A percentile compares a stretch with the other conserved stretches of the same genome.
Evolutionary conservation across 2,113 vertebrate species (phyloP).

Genomic region (Carassius auratus): DNA sequence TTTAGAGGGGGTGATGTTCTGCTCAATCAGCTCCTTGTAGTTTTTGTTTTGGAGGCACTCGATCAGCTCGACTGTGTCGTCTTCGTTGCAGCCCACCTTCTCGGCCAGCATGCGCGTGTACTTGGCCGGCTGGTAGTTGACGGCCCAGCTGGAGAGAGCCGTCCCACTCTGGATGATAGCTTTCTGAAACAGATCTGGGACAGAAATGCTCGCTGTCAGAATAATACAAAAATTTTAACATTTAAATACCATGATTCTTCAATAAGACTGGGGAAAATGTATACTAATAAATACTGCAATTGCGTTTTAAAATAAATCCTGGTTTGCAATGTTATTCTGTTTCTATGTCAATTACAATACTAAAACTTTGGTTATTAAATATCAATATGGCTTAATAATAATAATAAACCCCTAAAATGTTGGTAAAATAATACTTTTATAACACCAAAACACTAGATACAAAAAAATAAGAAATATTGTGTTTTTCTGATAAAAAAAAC

Average conservation of each 20-base stretch:
- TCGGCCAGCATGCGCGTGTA: constrained; percentile 91
- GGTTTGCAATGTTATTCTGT: too few species aligned
- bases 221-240: neutral
- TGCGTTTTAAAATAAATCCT: too few species aligned
- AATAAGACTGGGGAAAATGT: neutral
- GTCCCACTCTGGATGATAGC: constrained; percentile 98
- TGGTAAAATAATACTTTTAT: neutral
- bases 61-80: constrained; percentile 89
- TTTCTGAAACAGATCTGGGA: constrained; percentile 94
- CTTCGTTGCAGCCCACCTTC: constrained; percentile 92
- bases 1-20: constrained; percentile 87
- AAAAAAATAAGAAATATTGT: too few species aligned
- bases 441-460: too few species aligned
- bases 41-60: constrained; percentile 90
- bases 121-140: constrained; percentile 98
- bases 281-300: too few species aligned
- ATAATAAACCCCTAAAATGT: too few species aligned
- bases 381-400: too few species aligned
- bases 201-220: neutral
- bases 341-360: too few species aligned
- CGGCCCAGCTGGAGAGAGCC: constrained; percentile 96
- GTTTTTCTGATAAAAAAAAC: too few species aligned
- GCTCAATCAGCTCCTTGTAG: constrained; percentile 91
- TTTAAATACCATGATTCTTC: neutral
- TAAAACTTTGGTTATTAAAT: too few species aligned